Evolutionary conservation across 2,113 vertebrate species (phyloP).

Genomic region (Brevimyrus niger): DNA sequence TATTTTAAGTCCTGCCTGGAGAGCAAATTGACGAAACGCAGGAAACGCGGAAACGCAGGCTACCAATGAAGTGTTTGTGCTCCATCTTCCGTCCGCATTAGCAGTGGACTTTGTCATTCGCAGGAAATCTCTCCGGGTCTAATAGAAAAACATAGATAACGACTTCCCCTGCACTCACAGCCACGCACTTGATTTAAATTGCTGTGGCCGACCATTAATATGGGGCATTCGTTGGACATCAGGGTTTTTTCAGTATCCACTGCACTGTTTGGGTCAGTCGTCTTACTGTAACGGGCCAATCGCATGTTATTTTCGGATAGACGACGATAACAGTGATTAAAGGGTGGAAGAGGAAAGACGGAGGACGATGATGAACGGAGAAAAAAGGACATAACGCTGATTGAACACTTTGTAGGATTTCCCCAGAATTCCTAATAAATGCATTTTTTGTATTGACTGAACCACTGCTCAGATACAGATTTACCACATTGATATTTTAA

Average conservation of each 20-base stretch:
- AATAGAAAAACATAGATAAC: not conserved
- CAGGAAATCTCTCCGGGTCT: not conserved
- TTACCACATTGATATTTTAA: not conserved
- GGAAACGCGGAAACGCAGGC: not conserved
- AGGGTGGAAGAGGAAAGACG: not conserved
- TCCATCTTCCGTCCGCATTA: not conserved
- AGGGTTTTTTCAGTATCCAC: not conserved
- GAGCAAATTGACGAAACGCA: not conserved
- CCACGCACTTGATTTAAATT: constrained; percentile 4
- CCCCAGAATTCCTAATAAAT: not conserved
- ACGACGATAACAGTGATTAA: not conserved
- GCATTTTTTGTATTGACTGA: not conserved
- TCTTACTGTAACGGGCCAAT: not conserved
- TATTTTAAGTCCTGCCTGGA: constrained; percentile 7
- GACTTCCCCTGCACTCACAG: not conserved
- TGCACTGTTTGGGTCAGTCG: not conserved
- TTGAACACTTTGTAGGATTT: not conserved
- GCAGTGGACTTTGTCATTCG: not conserved
- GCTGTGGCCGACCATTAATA: constrained; percentile 3
- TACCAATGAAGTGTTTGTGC: not conserved
- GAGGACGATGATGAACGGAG: not conserved
- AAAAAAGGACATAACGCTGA: not conserved
- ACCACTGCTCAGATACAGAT: not conserved
- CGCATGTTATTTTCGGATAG: not conserved
- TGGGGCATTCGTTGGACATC: not conserved